Conservation (phyloP, 2,113 vertebrate species). For the Xyliphius kryptos region DNA sequence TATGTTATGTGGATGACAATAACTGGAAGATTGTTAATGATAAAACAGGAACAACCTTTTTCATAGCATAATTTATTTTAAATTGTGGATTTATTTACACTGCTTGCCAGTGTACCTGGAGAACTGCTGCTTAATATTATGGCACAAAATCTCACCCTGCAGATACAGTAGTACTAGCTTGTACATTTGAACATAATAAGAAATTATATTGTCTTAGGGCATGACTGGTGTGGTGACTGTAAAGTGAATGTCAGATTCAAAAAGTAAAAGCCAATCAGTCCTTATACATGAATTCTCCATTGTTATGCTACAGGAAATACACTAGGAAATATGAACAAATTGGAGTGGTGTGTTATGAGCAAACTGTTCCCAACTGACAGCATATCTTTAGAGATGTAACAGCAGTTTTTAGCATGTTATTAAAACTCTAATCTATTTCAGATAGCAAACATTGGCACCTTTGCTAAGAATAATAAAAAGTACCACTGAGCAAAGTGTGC, state of each 20-base stretch:
- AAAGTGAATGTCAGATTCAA: constrained; percentile 3
- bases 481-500: constrained; percentile 71
- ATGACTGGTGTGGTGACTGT: background rate
- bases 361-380: constrained; percentile 61
- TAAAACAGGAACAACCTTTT: constrained; percentile 67
- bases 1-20: too few species aligned
- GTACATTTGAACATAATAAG: background rate
- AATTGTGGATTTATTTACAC: constrained; percentile 61
- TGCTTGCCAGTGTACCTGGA: constrained; percentile 47
- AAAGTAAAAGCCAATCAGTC: constrained; percentile 7
- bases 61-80: constrained; percentile 65
- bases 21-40: constrained; percentile 38
- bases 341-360: constrained; percentile 54
- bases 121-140: constrained; percentile 3
- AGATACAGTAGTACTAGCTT: too few species aligned
- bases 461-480: constrained; percentile 88
- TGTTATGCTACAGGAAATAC: too few species aligned
- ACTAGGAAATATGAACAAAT: constrained; percentile 37
- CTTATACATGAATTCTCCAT: too few species aligned
- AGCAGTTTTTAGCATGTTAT: constrained; percentile 71
- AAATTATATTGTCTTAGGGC: background rate
- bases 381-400: constrained; percentile 67
- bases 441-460: constrained; percentile 91
- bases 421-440: constrained; percentile 86
- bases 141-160: too few species aligned